Evolutionary conservation across 1,140 invertebrate genomes (phyloP).

Genomic region (Steinernema khuongi): DNA sequence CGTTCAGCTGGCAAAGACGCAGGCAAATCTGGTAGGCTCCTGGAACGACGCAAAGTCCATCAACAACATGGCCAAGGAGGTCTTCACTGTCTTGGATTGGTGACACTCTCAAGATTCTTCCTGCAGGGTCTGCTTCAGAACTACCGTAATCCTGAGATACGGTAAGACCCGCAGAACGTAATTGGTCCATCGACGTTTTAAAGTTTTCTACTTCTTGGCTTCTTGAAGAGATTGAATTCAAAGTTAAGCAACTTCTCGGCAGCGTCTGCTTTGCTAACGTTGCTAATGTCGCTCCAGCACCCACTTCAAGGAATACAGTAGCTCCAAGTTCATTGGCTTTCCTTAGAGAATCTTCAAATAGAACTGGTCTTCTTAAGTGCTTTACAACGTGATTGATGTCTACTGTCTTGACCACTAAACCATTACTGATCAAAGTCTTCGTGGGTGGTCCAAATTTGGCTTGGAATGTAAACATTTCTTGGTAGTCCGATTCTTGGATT

Average conservation of each 20-base stretch:
- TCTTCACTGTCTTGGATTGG: neutral
- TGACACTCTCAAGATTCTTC: neutral
- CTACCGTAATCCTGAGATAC: neutral
- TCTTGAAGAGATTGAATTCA: neutral
- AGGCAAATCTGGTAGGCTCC: neutral
- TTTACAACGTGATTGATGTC: neutral
- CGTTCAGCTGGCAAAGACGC: neutral
- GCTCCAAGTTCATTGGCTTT: neutral
- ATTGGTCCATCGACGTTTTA: neutral
- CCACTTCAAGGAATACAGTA: neutral
- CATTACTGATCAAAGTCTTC: constrained; percentile 34
- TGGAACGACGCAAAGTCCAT: neutral
- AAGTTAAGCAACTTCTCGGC: neutral
- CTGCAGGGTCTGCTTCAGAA: too few relatives aligned
- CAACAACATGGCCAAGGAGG: neutral
- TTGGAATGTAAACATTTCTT: neutral
- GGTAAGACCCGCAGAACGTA: neutral
- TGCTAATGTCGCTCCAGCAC: neutral
- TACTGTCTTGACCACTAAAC: constrained; percentile 22
- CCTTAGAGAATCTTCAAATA: neutral
- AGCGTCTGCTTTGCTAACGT: neutral
- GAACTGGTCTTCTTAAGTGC: neutral
- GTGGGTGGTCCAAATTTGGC: constrained; percentile 15
- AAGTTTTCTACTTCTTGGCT: neutral
- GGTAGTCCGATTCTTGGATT: constrained; percentile 24